phyloP scores from a whole-genome alignment of 2,113 vertebrate species.

The Archilochus colubris region DNA sequence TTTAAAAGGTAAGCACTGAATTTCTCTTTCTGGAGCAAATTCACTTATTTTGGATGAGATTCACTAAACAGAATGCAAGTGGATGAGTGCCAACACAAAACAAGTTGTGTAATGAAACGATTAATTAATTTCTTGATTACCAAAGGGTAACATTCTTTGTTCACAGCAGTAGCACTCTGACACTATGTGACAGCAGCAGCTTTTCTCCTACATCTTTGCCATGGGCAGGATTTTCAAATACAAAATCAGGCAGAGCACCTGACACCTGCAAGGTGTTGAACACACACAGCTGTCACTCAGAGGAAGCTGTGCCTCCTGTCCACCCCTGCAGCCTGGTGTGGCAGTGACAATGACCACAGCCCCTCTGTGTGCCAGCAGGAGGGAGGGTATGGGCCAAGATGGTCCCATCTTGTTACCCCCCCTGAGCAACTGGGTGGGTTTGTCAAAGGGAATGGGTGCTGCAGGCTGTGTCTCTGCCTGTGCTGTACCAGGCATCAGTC shows the following conservation, averaged over 20 bases:
- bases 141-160: slow-evolving; percentile 19
- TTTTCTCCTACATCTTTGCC: background rate
- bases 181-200: background rate
- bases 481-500: fast-evolving
- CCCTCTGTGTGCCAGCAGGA: background rate
- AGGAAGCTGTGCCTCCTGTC: background rate
- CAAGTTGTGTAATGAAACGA: slow-evolving; percentile 33
- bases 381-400: background rate
- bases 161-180: slow-evolving; percentile 8
- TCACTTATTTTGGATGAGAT: slow-evolving; percentile 36
- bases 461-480: background rate
- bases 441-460: fast-evolving
- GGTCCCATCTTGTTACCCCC: fast-evolving
- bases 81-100: slow-evolving; percentile 19
- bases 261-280: background rate
- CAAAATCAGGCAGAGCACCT: background rate
- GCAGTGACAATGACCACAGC: background rate
- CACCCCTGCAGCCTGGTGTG: background rate
- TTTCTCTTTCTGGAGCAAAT: slow-evolving; percentile 19
- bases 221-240: background rate
- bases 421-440: background rate
- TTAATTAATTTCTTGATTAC: slow-evolving; percentile 39
- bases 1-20: background rate
- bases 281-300: background rate
- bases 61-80: slow-evolving; percentile 25